Evolutionary conservation across 2,888 invertebrate species (phyloP), one percentile per base, ranked within the genome.

Genomic region (Apotomis turbidana): DNA sequence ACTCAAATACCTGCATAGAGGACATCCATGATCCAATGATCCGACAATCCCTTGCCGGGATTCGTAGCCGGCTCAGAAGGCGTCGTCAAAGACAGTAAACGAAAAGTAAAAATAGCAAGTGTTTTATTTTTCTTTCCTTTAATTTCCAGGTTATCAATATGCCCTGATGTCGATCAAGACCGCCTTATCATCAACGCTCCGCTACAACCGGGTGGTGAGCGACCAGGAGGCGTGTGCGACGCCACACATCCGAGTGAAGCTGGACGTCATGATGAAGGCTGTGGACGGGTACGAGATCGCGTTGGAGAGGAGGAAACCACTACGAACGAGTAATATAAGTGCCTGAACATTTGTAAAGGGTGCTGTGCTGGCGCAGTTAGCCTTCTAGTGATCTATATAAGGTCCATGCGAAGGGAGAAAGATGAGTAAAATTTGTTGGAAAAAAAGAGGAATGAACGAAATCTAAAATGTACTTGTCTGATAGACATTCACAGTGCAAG

Each of bases 211-310:
- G 72, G 80, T 92, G 0, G 78, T 90, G 0, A 85, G 81, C 6
- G 86, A 86, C 1, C 74, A 74, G 51, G 89, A 90, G 75, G 60
- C 73, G 1, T 79, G 84, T 5, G 82, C 85, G 0, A 74, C 78
- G 1, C 91, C 91, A 2, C 79, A 81, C 36, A 89, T 92, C n/a
- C 81, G 84, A 68, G 86, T 89, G 1, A 91, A 91, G 76, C 72
- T 91, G 0, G 90, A 91, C 71, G 78, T 93, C 36, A 91, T 91
- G 90, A 90, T 93, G 91, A 93, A 91, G 75, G 89, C 87, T 0
- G 87, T 87, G 0, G 90, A 91, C 13, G 89, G 86, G 0, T 91
- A 89, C 72, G 75, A 86, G 74, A 66, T 92, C 0, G 81, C 85
- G 8, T 75, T 92, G 52, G 85, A 87, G 74, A 79, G 71, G 59